Evolutionary conservation across 2,888 invertebrate species (phyloP).

Genomic region (Caenorhabditis sp.): DNA sequence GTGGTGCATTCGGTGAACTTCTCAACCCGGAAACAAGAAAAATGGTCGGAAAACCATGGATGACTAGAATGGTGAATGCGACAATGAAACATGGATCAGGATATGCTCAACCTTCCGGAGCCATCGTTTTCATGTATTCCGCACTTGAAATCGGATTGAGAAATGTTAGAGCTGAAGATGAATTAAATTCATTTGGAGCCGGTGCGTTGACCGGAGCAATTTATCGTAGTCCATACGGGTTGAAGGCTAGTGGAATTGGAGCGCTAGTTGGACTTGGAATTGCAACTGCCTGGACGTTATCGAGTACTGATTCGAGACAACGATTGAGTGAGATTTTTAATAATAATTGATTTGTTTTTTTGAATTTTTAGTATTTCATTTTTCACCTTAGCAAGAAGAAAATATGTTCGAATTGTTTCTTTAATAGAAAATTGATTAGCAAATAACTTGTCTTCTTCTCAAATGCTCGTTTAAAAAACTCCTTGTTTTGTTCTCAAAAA

Average conservation of each 20-base stretch:
- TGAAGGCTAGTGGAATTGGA: conserved; percentile 60
- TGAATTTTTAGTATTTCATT: too few relatives aligned
- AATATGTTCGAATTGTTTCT: too few relatives aligned
- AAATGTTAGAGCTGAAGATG: conserved; percentile 62
- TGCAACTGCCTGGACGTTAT: conserved; percentile 59
- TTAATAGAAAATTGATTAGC: too few relatives aligned
- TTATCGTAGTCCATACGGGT: conserved; percentile 66
- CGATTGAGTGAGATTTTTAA: conserved; percentile 61
- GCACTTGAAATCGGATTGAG: conserved; percentile 64
- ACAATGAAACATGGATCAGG: conserved; percentile 69
- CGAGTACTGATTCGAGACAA: conserved; percentile 63
- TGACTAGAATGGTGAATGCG: conserved; percentile 68
- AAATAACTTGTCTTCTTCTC: background rate
- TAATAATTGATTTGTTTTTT: background rate
- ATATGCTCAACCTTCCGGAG: conserved; percentile 66
- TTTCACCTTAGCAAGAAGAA: too few relatives aligned
- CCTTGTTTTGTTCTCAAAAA: background rate
- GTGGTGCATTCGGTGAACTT: conserved; percentile 65
- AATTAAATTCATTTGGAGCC: conserved; percentile 66
- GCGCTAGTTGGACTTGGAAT: conserved; percentile 55
- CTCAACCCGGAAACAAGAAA: conserved; percentile 64
- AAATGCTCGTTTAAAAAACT: background rate
- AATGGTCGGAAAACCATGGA: conserved; percentile 65
- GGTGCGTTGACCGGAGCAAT: conserved; percentile 69
- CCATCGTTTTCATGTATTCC: conserved; percentile 67